These are phyloP conservation scores for Dinocampus coccinellae DNA, from an alignment of 2,888 invertebrate genomes.

Conservation along the genomic window DNA sequence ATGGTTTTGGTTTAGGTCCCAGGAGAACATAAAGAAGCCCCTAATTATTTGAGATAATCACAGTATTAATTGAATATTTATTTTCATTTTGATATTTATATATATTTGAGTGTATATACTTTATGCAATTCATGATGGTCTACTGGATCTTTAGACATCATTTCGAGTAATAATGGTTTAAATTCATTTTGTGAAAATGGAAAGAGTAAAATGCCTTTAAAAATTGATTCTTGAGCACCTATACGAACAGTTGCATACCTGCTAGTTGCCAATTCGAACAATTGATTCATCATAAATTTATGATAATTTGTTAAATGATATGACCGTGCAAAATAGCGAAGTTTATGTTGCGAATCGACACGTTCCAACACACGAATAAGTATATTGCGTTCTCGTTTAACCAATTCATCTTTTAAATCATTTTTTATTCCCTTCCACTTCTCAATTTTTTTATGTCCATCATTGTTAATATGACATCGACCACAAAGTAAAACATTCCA, in stretches of 20 bases:
- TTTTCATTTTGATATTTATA: not conserved
- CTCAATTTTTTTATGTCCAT: constrained; percentile 76
- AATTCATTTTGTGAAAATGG: constrained; percentile 80
- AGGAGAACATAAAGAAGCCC: constrained; percentile 84
- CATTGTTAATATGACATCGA: constrained; percentile 70
- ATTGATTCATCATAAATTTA: constrained; percentile 73
- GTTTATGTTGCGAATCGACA: constrained; percentile 55
- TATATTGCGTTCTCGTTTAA: constrained; percentile 73
- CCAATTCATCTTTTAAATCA: constrained; percentile 76
- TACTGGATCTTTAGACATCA: constrained; percentile 75
- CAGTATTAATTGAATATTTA: not conserved
- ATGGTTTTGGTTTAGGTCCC: constrained; percentile 76
- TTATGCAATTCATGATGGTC: constrained; percentile 80
- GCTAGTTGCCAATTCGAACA: constrained; percentile 76
- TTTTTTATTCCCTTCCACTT: constrained; percentile 77
- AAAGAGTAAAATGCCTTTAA: constrained; percentile 75
- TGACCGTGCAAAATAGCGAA: constrained; percentile 67
- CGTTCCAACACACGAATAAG: constrained; percentile 52
- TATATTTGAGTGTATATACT: constrained; percentile 58
- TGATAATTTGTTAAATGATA: constrained; percentile 75
- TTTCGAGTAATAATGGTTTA: constrained; percentile 74
- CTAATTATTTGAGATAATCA: constrained; percentile 59
- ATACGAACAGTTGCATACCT: constrained; percentile 79
- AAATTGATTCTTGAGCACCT: constrained; percentile 77
- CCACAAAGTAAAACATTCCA: constrained; percentile 77